Evolutionary conservation across 2,797 vertebrate genomes (phyloP).

Genomic region (Hippocampus kuda): DNA sequence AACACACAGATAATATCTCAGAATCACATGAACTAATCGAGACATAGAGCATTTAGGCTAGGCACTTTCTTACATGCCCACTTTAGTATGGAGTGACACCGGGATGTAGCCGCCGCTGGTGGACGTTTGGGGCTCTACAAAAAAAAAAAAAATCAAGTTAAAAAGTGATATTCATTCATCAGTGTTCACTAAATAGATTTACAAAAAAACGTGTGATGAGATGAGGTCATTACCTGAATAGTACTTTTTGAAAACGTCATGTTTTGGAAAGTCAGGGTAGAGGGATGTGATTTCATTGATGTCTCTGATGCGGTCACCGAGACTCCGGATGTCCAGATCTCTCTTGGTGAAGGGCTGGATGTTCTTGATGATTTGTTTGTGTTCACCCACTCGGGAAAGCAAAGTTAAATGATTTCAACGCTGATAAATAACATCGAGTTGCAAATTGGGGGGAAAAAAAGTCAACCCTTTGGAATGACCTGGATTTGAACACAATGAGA

Average conservation of each 20-base stretch:
- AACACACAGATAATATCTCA: background rate
- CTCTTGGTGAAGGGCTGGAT: slow-evolving; percentile 90
- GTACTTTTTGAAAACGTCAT: slow-evolving; percentile 80
- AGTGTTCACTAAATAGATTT: background rate
- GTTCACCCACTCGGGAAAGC: background rate
- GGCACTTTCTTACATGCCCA: slow-evolving; percentile 49
- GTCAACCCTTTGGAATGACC: background rate
- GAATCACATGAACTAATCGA: background rate
- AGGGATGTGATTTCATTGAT: slow-evolving; percentile 76
- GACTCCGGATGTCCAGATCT: slow-evolving; percentile 83
- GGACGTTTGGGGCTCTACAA: slow-evolving; percentile 30
- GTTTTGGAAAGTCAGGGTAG: slow-evolving; percentile 76
- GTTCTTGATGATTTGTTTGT: slow-evolving; percentile 80
- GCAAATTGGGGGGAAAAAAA: background rate
- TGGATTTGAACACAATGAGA: background rate
- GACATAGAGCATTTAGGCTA: background rate
- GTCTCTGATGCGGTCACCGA: slow-evolving; percentile 86
- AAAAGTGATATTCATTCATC: background rate
- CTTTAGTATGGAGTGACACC: slow-evolving; percentile 52
- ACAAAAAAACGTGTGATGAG: background rate
- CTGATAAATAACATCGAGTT: background rate
- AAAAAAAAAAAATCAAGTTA: background rate
- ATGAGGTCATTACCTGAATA: slow-evolving; percentile 73
- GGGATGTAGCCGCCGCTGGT: slow-evolving; percentile 44
- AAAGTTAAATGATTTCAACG: background rate